A percentile compares a stretch with the other conserved stretches of the same genome.
phyloP scores from a whole-genome alignment of 2,797 vertebrate species.

The Anniella stebbinsi region DNA sequence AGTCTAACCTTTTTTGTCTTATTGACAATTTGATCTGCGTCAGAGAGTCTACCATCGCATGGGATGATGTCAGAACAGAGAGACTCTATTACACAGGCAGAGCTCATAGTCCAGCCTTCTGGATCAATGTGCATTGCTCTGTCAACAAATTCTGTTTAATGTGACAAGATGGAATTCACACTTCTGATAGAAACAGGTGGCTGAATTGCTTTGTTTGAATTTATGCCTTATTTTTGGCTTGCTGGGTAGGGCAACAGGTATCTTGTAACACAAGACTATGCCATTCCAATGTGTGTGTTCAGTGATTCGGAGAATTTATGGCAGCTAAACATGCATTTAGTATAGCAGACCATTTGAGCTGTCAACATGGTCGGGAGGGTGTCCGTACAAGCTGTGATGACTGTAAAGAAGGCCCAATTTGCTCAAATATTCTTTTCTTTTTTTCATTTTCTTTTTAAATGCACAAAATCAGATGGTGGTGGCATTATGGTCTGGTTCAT shows the following conservation, averaged over 20 bases:
- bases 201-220: constrained; percentile 39
- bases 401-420: background rate
- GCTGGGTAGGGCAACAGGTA: constrained; percentile 24
- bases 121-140: constrained; percentile 16
- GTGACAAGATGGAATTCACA: constrained; percentile 19
- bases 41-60: background rate
- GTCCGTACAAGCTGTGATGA: constrained; percentile 18
- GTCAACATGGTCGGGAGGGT: background rate
- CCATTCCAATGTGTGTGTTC: constrained; percentile 38
- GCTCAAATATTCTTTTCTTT: background rate
- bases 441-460: background rate
- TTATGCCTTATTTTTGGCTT: constrained; percentile 37
- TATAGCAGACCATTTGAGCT: constrained; percentile 24
- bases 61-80: background rate
- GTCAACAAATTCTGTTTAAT: constrained; percentile 36
- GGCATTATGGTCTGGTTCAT: background rate
- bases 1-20: background rate
- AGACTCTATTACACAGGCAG: background rate
- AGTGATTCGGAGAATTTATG: constrained; percentile 39
- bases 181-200: constrained; percentile 38
- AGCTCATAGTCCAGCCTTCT: background rate
- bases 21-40: background rate
- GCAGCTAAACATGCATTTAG: constrained; percentile 26
- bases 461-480: background rate
- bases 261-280: background rate